Conservation (phyloP, 2,888 invertebrate species). For the Polydrusus cervinus region DNA sequence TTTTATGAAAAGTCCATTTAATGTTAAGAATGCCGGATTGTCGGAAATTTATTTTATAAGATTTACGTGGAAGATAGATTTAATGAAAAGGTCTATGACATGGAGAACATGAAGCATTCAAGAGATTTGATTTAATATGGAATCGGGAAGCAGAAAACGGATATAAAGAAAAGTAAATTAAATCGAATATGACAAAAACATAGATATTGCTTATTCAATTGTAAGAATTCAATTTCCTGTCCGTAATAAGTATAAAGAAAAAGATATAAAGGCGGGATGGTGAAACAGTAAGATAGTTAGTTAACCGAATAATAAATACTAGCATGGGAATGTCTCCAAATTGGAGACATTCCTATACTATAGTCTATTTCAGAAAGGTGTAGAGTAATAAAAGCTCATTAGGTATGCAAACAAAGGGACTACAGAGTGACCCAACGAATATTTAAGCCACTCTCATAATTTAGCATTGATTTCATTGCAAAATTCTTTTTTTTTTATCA, state of each 20-base stretch:
- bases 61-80: slow-evolving; percentile 46
- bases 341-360: too few species aligned
- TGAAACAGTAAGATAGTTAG: background rate
- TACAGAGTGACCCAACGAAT: too few species aligned
- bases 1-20: slow-evolving; percentile 36
- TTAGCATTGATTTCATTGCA: too few species aligned
- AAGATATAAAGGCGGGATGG: background rate
- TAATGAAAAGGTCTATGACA: slow-evolving; percentile 43
- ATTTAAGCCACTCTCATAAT: too few species aligned
- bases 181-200: slow-evolving; percentile 46
- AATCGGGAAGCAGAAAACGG: slow-evolving; percentile 36
- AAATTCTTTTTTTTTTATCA: too few species aligned
- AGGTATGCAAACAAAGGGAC: too few species aligned
- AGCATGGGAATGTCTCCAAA: background rate
- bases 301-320: background rate
- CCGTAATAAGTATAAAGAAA: slow-evolving; percentile 38
- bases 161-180: slow-evolving; percentile 47
- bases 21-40: slow-evolving; percentile 13
- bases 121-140: slow-evolving; percentile 27
- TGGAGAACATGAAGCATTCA: slow-evolving; percentile 32
- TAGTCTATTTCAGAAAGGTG: too few species aligned
- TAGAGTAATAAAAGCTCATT: too few species aligned
- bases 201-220: slow-evolving; percentile 47
- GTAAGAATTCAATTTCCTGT: slow-evolving; percentile 43
- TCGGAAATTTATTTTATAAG: slow-evolving; percentile 47